phyloP scores from a whole-genome alignment of 2,797 vertebrate species.

The Tokudaia muenninki region DNA sequence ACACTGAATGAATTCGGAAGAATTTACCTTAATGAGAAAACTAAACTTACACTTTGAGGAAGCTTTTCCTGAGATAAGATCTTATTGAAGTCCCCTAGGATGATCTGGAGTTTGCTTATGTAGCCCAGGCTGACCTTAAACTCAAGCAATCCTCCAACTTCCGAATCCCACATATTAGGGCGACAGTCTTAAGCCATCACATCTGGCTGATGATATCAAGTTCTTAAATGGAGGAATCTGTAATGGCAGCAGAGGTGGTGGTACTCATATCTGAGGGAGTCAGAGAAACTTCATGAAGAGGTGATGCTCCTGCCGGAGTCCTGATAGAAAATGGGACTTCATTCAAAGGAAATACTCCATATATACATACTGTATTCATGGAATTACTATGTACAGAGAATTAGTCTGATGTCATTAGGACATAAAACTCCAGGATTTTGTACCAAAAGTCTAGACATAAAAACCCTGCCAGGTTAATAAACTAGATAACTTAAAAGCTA shows the following conservation, averaged over 20 bases:
- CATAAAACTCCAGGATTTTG: background rate
- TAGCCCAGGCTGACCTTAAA: background rate
- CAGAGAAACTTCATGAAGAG: background rate
- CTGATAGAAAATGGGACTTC: conserved; percentile 26
- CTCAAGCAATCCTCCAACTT: background rate
- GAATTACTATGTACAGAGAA: background rate
- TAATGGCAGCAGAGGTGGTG: background rate
- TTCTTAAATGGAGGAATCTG: conserved; percentile 17
- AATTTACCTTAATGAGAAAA: background rate
- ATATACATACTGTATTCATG: background rate
- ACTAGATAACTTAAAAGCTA: background rate
- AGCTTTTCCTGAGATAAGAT: background rate
- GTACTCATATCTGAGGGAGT: background rate
- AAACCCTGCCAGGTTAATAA: background rate
- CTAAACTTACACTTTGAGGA: background rate
- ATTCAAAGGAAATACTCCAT: background rate
- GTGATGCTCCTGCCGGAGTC: background rate
- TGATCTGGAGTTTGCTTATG: background rate
- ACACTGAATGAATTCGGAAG: background rate
- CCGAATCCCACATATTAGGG: background rate
- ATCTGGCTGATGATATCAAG: background rate
- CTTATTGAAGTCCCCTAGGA: background rate
- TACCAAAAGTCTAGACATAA: background rate
- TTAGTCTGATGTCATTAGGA: background rate
- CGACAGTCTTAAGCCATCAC: background rate